Evolutionary conservation across 2,113 vertebrate species (phyloP).

Genomic region (Vidua macroura): DNA sequence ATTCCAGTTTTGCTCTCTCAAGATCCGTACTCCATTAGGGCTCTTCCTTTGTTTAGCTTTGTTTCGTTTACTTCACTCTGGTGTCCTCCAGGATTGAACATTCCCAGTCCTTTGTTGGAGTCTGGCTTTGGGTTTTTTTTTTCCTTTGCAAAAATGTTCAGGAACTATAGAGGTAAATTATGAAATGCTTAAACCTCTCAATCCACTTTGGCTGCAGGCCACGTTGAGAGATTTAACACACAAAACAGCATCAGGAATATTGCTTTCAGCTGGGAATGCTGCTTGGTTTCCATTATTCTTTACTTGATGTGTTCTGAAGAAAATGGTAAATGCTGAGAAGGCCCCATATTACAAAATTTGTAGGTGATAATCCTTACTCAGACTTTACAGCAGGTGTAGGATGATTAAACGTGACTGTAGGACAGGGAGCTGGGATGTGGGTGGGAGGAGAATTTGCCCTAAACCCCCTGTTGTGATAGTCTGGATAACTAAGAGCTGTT

Average conservation of each 20-base stretch:
- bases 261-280: conserved; percentile 14
- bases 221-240: neutral
- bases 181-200: conserved; percentile 41
- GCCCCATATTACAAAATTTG: neutral
- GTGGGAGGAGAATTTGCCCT: neutral
- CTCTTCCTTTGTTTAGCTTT: conserved; percentile 10
- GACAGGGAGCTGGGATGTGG: neutral
- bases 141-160: neutral
- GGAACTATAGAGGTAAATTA: conserved; percentile 30
- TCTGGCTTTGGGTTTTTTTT: neutral
- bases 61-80: neutral
- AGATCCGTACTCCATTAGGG: neutral
- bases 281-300: neutral
- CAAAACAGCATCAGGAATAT: neutral
- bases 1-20: neutral
- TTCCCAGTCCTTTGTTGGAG: neutral
- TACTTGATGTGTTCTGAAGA: neutral
- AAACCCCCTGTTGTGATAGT: neutral
- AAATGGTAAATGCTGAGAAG: neutral
- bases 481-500: neutral
- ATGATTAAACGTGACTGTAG: neutral
- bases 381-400: neutral
- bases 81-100: neutral
- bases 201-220: conserved; percentile 22
- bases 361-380: conserved; percentile 12